These are phyloP conservation scores for Rhyacophila brunnea DNA, from an alignment of 1,140 invertebrate species.

Conservation along the genomic window DNA sequence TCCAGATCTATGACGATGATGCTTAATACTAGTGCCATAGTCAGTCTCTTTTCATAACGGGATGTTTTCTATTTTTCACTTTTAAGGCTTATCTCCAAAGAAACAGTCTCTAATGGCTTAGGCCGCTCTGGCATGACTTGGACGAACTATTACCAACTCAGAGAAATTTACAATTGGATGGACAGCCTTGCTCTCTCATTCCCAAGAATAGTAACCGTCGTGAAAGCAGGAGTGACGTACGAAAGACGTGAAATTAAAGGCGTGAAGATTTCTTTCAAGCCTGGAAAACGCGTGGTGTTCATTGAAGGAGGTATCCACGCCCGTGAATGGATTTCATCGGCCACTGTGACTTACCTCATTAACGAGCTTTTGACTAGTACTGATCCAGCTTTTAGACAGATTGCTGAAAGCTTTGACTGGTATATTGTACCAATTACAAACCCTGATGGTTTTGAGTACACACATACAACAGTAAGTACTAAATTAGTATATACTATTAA, in stretches of 20 bases:
- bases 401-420: slow-evolving; percentile 60
- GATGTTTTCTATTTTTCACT: no score
- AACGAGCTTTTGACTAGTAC: slow-evolving; percentile 59
- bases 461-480: slow-evolving; percentile 53
- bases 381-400: slow-evolving; percentile 42
- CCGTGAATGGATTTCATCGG: slow-evolving; percentile 74
- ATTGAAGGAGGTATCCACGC: slow-evolving; percentile 72
- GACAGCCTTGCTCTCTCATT: slow-evolving; percentile 41
- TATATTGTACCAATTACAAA: slow-evolving; percentile 61
- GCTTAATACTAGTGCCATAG: no score
- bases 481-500: neutral
- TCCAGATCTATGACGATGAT: no score
- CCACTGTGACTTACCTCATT: slow-evolving; percentile 68
- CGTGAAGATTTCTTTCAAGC: slow-evolving; percentile 55
- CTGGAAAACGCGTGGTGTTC: slow-evolving; percentile 46
- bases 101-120: slow-evolving; percentile 13
- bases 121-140: slow-evolving; percentile 40
- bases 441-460: slow-evolving; percentile 71
- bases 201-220: slow-evolving; percentile 46
- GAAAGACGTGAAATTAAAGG: slow-evolving; percentile 63
- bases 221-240: slow-evolving; percentile 57
- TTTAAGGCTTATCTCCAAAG: neutral
- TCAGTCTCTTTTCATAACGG: no score
- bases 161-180: slow-evolving; percentile 54
- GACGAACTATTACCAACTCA: slow-evolving; percentile 48